Conservation (phyloP, 1,140 invertebrate species). For the Drosophila suzukii region DNA sequence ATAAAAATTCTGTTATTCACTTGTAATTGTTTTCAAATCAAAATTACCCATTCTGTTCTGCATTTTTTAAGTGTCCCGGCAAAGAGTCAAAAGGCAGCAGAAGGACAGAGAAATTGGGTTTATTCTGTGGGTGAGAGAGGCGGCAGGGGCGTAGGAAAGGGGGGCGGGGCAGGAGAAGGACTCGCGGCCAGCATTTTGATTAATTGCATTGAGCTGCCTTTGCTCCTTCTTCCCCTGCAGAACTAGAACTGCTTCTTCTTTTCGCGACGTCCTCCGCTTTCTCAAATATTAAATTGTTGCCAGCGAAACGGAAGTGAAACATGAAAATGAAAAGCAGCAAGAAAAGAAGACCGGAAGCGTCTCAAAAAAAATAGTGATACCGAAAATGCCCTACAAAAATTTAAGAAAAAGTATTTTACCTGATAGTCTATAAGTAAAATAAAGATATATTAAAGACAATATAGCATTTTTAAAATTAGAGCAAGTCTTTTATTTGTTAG, state of each 20-base stretch:
- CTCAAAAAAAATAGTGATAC: no score
- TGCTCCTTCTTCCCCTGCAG: background rate
- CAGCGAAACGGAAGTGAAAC: conserved; percentile 30
- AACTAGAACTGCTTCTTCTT: background rate
- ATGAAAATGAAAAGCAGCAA: conserved; percentile 15
- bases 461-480: no score
- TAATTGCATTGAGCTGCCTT: conserved; percentile 64
- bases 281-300: conserved; percentile 56
- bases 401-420: background rate
- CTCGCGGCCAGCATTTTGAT: conserved; percentile 59
- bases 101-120: conserved; percentile 8
- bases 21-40: no score
- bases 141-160: background rate
- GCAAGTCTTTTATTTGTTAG: no score
- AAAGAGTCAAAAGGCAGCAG: background rate
- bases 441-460: no score
- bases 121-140: conserved; percentile 2
- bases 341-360: conserved; percentile 1
- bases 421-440: no score
- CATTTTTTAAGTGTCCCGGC: background rate
- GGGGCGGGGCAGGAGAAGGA: background rate
- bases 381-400: conserved; percentile 4
- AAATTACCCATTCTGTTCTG: no score
- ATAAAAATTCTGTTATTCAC: background rate
- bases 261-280: conserved; percentile 12